Evolutionary conservation across 2,113 vertebrate species (phyloP), one percentile per base, ranked within the genome.

Genomic region (Stigmatopora argus): DNA sequence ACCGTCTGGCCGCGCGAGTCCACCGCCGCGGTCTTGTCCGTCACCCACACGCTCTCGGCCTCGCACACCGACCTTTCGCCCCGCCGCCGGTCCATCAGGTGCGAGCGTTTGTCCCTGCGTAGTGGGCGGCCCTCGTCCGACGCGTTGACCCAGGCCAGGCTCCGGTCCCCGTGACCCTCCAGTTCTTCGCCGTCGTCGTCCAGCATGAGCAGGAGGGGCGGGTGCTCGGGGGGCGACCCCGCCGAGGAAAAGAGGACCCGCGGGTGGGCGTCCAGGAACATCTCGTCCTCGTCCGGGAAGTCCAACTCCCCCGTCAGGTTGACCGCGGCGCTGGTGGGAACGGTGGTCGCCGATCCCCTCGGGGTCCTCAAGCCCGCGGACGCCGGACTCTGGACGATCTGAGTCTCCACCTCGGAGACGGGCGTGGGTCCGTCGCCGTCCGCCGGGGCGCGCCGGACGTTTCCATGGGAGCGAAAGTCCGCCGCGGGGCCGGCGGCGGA

Each of bases 1-100:
- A 96, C 94, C 0, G 74, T 86, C 0, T 85, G 78, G 18, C 90
- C 90, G 1, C 87, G 77, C 1, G 83, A 45, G 84, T 95, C 94
- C 35, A 92, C 84, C 0, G 94, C 94, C 0, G 86, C 87, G 21
- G 77, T 84, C 65, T 92, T 93, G 86, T 94, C 78, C 0, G 87
- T 94, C 58, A 94, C 92, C 95, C 95, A 96, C 13, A 60, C 57
- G 0, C 89, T 95, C 64, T 88, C 89, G 0, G 92, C 85, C 38
- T 95, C 93, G 1, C 95, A 96, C 58, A 96, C 93, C 0, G 94
- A 92, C 79, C 88, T 88, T 60, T 95, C 93, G 0, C 91, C 89
- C 11, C 92, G 74, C 48, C 88, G 71, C 4, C 52, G 52, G 47
- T 87, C 86, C 0, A 84, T 73, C 8, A 80, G 48, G 1, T 78